Percentiles rank a stretch among this genome's conserved stretches.
Evolutionary conservation across 2,113 vertebrate genomes (phyloP).

Genomic region (Stigmatopora argus): DNA sequence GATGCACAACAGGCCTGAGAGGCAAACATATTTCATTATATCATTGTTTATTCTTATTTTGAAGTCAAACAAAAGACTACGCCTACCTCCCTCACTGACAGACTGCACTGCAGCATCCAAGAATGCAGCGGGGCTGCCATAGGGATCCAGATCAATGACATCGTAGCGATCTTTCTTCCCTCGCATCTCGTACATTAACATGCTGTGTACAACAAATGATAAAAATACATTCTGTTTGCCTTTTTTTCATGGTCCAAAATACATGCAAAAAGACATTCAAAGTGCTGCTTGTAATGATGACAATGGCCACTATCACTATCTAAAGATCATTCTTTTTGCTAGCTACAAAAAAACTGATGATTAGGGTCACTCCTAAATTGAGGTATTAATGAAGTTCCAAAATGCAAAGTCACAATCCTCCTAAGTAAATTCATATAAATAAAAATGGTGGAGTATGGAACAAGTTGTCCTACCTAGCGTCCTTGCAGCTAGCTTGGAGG

Average conservation of each 20-base stretch:
- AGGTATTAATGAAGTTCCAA: too few relatives aligned
- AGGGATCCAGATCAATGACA: constrained; percentile 88
- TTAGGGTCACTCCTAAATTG: too few relatives aligned
- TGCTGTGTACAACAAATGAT: constrained; percentile 43
- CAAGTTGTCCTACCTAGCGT: constrained; percentile 75
- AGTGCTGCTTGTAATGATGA: background rate
- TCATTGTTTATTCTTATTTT: background rate
- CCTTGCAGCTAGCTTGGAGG: constrained; percentile 76
- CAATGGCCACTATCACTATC: too few relatives aligned
- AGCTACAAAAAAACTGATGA: too few relatives aligned
- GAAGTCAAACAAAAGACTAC: constrained; percentile 11
- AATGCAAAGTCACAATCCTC: too few relatives aligned
- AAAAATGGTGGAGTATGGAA: background rate
- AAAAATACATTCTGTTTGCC: too few relatives aligned
- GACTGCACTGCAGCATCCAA: constrained; percentile 86
- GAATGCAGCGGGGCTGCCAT: constrained; percentile 82
- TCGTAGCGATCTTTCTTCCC: constrained; percentile 75
- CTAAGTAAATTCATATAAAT: background rate
- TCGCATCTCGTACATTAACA: constrained; percentile 81
- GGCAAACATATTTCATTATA: background rate
- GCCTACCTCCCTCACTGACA: constrained; percentile 81
- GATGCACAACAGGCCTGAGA: constrained; percentile 81
- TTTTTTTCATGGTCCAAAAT: too few relatives aligned
- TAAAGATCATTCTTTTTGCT: too few relatives aligned
- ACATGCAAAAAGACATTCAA: background rate